Evolutionary conservation across 2,888 invertebrate genomes (phyloP), one percentile per base, ranked within the genome.

Genomic region (Phyllotreta cruciferae): DNA sequence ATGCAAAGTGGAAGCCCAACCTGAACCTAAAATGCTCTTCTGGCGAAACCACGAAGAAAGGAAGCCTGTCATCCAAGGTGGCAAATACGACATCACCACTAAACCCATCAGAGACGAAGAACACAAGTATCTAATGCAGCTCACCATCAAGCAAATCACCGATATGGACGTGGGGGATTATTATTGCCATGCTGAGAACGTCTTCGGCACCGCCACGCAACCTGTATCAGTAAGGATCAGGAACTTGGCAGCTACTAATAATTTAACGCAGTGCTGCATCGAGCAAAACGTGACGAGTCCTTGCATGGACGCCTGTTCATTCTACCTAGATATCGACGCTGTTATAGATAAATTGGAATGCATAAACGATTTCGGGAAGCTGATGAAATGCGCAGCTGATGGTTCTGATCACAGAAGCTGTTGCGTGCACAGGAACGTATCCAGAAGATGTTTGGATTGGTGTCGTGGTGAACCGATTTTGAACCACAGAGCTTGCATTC

Each of bases 361-460:
- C 78, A 87, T 93, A 76, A 86, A 87, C 64, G 93, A 93, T 81
- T 91, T 93, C 76, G 90, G 92, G 78, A 93, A 93, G 75, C 83
- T 93, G 55, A 92, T 93, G 91, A 89, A 88, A 75, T 94, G 94
- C 75, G 93, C 93, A 0, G 91, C 93, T 0, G 90, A 90, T 72
- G 90, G 90, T 5, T 90, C 86, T 71, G 94, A 94, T 78, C 94
- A 94, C 80, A 85, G 93, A 45, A 88, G 88, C 66, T 94, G 94
- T 77, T 94, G 94, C 78, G 89, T 90, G 0, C 88, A 89, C 13
- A 87, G 87, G 81, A 89, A 90, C 49, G 93, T 94, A 0, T 92
- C 93, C 0, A 85, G 91, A 38, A 86, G 88, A 70, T 94, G 94
- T 78, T 82, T 94, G 69, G 92, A 93, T 76, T 90, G 93, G 86